Percentiles rank a stretch among this genome's conserved stretches.
Conservation (phyloP, 2,113 vertebrate species). For the Notarius lentiginosus region DNA sequence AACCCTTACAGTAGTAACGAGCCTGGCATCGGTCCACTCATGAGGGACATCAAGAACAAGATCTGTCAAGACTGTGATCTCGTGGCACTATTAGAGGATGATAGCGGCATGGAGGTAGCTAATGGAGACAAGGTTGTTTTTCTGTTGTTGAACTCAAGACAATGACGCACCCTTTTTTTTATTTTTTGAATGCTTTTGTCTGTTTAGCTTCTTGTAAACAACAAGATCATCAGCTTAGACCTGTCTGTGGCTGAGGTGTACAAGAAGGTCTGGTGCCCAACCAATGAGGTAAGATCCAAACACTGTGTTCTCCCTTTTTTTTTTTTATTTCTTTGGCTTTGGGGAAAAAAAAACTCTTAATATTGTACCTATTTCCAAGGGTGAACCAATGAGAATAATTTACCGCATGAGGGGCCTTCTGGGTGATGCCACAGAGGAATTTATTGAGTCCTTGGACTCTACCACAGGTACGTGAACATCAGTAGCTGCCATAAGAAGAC, state of each 20-base stretch:
- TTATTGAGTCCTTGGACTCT: constrained; percentile 96
- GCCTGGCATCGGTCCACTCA: constrained; percentile 92
- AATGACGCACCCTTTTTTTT: not conserved
- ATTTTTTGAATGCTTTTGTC: constrained; percentile 22
- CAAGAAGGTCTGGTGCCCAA: constrained; percentile 98
- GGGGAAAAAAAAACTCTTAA: not conserved
- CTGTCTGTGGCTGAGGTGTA: constrained; percentile 95
- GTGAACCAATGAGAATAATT: constrained; percentile 98
- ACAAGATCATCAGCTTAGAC: constrained; percentile 98
- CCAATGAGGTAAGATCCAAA: constrained; percentile 87
- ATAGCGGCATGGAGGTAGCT: constrained; percentile 97
- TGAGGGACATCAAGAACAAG: constrained; percentile 99
- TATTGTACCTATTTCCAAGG: constrained; percentile 69
- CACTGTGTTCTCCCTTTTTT: not conserved
- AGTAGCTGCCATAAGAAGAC: not conserved
- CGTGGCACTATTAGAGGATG: constrained; percentile 95
- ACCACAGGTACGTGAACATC: constrained; percentile 82
- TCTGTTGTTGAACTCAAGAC: not conserved
- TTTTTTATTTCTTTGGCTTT: not conserved
- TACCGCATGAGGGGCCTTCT: constrained; percentile 97
- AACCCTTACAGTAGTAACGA: constrained; percentile 98
- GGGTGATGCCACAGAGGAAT: constrained; percentile 98
- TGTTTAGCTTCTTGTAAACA: constrained; percentile 92
- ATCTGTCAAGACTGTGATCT: constrained; percentile 99
- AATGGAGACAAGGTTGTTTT: not conserved